phyloP scores from a whole-genome alignment of 2,888 invertebrate species.

The Orthonevra nobilis region DNA sequence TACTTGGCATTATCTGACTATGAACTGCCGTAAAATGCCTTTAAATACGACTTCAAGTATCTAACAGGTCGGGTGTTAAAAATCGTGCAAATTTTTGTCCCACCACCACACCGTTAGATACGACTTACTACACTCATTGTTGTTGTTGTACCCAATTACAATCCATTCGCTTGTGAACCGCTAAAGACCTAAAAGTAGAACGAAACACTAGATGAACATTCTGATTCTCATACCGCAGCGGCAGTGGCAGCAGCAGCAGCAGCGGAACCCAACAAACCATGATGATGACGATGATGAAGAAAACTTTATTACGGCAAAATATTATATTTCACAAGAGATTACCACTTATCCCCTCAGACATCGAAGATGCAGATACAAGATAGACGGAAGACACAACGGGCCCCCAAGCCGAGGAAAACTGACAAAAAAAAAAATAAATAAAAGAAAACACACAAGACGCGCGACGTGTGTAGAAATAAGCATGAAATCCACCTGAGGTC shows the following conservation, averaged over 20 bases:
- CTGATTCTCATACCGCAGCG: conserved; percentile 40
- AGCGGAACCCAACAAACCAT: conserved; percentile 33
- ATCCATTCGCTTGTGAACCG: conserved; percentile 58
- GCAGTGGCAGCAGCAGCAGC: conserved; percentile 23
- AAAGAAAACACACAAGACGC: background rate
- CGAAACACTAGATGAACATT: conserved; percentile 64
- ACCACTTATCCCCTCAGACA: conserved; percentile 30
- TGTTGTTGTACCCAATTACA: conserved; percentile 43
- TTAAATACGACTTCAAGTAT: too few relatives aligned
- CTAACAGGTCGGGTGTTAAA: conserved; percentile 32
- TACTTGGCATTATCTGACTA: conserved; percentile 33
- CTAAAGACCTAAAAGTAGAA: conserved; percentile 66
- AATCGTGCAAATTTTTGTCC: conserved; percentile 63
- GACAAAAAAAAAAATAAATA: background rate
- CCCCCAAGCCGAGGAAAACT: too few relatives aligned
- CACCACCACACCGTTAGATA: conserved; percentile 34
- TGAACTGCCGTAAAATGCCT: conserved; percentile 3
- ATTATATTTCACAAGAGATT: conserved; percentile 66
- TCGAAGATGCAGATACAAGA: conserved; percentile 51
- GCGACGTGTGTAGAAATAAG: conserved; percentile 52
- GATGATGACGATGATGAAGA: conserved; percentile 57
- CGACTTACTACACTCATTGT: conserved; percentile 26
- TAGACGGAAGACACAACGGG: background rate
- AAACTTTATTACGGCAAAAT: conserved; percentile 67
- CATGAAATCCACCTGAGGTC: conserved; percentile 67